Evolutionary conservation across 2,113 vertebrate genomes (phyloP), one percentile per base, ranked within the genome.

Genomic region (Cygnus buccinator): DNA sequence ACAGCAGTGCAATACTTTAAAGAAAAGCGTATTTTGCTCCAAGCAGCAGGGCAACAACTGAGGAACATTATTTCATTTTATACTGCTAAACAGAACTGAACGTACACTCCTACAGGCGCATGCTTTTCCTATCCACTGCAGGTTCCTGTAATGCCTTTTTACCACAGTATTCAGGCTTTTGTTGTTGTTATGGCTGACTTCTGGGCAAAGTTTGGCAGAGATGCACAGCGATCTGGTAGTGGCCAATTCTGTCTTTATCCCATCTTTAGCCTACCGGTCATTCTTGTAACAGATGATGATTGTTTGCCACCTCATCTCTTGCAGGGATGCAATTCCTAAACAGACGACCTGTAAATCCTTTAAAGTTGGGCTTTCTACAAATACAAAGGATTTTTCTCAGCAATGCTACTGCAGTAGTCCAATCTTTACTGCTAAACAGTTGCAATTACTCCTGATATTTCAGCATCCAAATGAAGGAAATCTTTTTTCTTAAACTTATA

Each of bases 21-120:
- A 86, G 54, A 81, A 88, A 92, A 83, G 28, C 12, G 6, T 25
- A 59, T 63, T 79, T 59, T 87, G 16, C n/a, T 91, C 81, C 62
- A 71, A 77, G 65, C n/a, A 96, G 61, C 28, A 62, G 11, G 62
- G 39, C n/a, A 87, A 65, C 8, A 2, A 80, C 54, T 4, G 1
- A 3, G 26, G 23, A 85, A 28, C 57, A 87, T 61, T 58, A 87
- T 48, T 66, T 76, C 66, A 22, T 18, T 85, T 70, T n/a, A 70
- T 4, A 66, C 3, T 35, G 26, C 43, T 67, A 79, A 70, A 50
- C 84, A 71, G 5, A 92, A 39, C 29, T 89, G 77, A 76, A 59
- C 1, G 2, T 50, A 55, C 9, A 22, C 25, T 43, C 37, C 57
- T 74, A 46, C 8, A 87, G 18, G 16, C 48, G 68, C 15, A 23